Percentiles rank a stretch among this genome's conserved stretches.
These are phyloP conservation scores for Sebastes matsubarae DNA, from an alignment of 2,797 vertebrate genomes.

Conservation along the genomic window DNA sequence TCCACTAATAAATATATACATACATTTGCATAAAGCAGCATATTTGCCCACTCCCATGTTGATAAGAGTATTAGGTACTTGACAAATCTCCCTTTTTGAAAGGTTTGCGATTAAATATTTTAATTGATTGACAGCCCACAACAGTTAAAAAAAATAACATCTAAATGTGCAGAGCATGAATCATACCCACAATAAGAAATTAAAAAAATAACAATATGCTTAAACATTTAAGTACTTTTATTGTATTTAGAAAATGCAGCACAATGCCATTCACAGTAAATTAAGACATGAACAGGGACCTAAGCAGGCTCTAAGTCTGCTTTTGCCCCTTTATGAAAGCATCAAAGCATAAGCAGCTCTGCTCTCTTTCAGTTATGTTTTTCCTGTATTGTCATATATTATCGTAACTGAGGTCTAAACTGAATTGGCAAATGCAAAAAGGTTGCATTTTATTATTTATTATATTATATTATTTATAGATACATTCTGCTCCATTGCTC, in stretches of 20 bases:
- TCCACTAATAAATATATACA: too few relatives aligned
- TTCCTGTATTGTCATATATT: neutral
- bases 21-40: too few relatives aligned
- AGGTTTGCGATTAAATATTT: too few relatives aligned
- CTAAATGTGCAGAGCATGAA: neutral
- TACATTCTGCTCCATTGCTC: neutral
- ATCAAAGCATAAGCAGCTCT: neutral
- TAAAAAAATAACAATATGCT: neutral
- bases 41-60: too few relatives aligned
- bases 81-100: too few relatives aligned
- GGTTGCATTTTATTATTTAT: neutral
- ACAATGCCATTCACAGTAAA: neutral
- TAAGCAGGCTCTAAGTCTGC: neutral
- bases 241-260: neutral
- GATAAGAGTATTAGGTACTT: too few relatives aligned
- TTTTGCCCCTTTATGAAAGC: neutral
- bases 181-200: neutral
- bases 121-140: too few relatives aligned
- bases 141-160: neutral
- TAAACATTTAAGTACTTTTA: neutral
- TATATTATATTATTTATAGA: neutral
- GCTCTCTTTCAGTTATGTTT: neutral
- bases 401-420: neutral
- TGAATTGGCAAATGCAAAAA: neutral
- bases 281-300: neutral